Base-by-base conservation (phyloP, 2,888 invertebrate species). In the Myathropa florea region DNA sequence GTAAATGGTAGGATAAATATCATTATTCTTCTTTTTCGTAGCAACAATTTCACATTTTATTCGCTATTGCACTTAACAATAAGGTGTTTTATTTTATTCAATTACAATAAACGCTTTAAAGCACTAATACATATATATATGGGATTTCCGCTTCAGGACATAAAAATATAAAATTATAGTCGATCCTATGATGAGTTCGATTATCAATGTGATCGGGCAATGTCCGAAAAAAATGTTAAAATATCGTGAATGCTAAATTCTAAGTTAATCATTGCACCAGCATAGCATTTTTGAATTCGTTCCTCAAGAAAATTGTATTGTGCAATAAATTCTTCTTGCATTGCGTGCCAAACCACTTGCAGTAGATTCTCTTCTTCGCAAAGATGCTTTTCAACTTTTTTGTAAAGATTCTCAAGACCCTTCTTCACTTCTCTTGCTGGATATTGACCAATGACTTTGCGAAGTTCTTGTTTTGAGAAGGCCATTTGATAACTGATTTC, bases 241-340 rank as follows among this genome's bases (percentile, higher is more conserved):
- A 99, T 97, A 93, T 99, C 98, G 90, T 97, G 95, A 89, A 99
- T 98, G 73, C 97, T 96, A 92, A 99, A 99, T 92, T 99, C 99
- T 89, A 99, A 94, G 77, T 96, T 95, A 88, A 99, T 97, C 94
- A 97, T 97, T 61, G 98, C 97, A 88, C 97, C 98, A 14, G 98
- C 98, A 94, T 99, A 99, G 93, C 99, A 99, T 89, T 97, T 95
- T 90, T 97, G 97, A 91, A 99, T 97, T 89, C 98, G 95, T 89
- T 97, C 97, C 93, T 98, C 98, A 89, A 99, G 95, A 90, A 96
- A 95, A 92, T 97, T 97, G 93, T 99, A 98, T 93, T 99, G 99
- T 89, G 97, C 96, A 90, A 99, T 97, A 93, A 99, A 99, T 94
- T 99, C 99, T 92, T 99, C 98, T 94, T 99, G 99, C 99, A 99